Conservation (phyloP, 2,888 invertebrate genomes). For the Tortrix viridana region DNA sequence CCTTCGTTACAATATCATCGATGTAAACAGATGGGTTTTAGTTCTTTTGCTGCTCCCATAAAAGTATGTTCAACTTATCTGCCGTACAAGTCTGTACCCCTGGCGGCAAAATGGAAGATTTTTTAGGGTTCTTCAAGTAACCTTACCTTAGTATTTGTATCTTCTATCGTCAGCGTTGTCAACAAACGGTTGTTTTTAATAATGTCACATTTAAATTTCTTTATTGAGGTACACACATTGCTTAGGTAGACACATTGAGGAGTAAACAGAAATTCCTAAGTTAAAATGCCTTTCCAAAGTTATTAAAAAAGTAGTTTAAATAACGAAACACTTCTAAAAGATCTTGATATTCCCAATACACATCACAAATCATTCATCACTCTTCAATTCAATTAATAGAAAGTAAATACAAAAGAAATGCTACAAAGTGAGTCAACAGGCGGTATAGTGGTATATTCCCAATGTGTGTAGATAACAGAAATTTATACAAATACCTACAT, state of each 20-base stretch:
- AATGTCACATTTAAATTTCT: too few species aligned
- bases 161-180: too few species aligned
- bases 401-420: too few species aligned
- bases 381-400: too few species aligned
- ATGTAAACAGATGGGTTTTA: conserved; percentile 22
- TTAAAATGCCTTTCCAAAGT: neutral
- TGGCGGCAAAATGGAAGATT: conserved; percentile 27
- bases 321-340: neutral
- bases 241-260: too few species aligned
- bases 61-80: conserved; percentile 32
- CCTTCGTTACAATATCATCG: conserved; percentile 10
- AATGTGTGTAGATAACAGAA: neutral
- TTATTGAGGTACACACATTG: too few species aligned
- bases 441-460: too few species aligned
- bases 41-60: conserved; percentile 31
- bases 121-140: conserved; percentile 14
- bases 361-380: too few species aligned
- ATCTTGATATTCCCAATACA: neutral
- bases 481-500: neutral
- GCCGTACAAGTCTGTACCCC: conserved; percentile 25
- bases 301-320: neutral
- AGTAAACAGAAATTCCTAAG: neutral
- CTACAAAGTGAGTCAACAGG: too few species aligned
- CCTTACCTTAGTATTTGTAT: neutral
- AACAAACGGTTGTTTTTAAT: too few species aligned